Evolutionary conservation across 2,113 vertebrate genomes (phyloP).

Genomic region (Phoenicopterus ruber): DNA sequence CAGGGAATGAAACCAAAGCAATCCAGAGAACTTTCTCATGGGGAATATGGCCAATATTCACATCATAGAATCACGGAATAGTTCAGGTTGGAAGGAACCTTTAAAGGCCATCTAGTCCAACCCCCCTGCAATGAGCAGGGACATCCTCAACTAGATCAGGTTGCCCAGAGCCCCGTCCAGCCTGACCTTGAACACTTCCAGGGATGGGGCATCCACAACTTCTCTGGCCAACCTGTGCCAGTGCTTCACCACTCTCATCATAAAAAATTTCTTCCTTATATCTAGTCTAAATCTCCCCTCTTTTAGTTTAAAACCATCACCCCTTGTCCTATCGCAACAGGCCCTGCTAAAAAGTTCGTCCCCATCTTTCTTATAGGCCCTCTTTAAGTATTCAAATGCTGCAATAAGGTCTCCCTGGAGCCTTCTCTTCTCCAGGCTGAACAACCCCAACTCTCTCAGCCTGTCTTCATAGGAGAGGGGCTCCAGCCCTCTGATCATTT

Average conservation of each 20-base stretch:
- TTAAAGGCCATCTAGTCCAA: background rate
- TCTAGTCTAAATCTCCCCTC: background rate
- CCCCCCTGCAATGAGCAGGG: background rate
- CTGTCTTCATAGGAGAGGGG: fast-evolving
- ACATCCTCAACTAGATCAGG: background rate
- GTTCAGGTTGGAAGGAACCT: background rate
- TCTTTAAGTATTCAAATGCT: background rate
- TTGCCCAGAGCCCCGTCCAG: background rate
- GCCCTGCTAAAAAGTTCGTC: background rate
- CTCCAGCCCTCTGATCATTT: background rate
- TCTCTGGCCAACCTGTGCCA: background rate
- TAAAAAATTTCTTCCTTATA: background rate
- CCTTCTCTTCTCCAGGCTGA: background rate
- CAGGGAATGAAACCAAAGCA: background rate
- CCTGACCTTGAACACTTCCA: background rate
- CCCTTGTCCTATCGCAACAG: background rate
- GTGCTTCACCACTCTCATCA: fast-evolving
- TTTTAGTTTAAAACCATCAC: background rate
- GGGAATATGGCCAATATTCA: background rate
- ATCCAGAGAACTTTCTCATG: background rate
- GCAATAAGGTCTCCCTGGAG: background rate
- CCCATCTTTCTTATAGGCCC: background rate
- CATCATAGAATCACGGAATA: background rate
- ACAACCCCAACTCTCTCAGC: background rate
- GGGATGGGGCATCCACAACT: background rate